Conservation (phyloP, 2,113 vertebrate genomes). For the Brachirus orientalis region DNA sequence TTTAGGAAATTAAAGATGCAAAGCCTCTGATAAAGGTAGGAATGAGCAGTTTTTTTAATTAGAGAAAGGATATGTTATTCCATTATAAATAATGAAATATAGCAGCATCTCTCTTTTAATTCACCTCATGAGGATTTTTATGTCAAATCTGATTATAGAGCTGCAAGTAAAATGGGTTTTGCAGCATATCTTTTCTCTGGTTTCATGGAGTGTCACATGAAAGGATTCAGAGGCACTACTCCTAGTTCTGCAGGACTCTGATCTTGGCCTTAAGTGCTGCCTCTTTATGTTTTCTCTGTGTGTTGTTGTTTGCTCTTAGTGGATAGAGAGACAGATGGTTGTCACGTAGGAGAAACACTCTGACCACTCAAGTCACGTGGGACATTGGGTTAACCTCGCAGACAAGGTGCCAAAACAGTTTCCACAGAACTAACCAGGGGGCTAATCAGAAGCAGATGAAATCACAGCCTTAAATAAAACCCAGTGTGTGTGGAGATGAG, state of each 20-base stretch:
- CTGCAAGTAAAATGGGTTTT: neutral
- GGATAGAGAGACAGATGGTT: slow-evolving; percentile 32
- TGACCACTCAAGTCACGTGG: slow-evolving; percentile 58
- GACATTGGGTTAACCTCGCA: slow-evolving; percentile 65
- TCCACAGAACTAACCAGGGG: slow-evolving; percentile 67
- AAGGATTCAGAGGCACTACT: slow-evolving; percentile 10
- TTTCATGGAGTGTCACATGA: neutral
- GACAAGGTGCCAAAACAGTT: slow-evolving; percentile 79
- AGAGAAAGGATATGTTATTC: slow-evolving; percentile 10
- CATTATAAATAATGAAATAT: slow-evolving; percentile 14
- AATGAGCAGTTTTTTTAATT: slow-evolving; percentile 19
- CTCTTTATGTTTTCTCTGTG: neutral
- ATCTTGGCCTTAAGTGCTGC: slow-evolving; percentile 4
- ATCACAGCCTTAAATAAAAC: slow-evolving; percentile 67
- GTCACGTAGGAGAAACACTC: slow-evolving; percentile 48
- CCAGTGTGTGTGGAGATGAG: slow-evolving; percentile 51
- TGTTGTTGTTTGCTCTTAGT: neutral
- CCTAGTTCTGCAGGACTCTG: neutral
- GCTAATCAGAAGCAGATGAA: slow-evolving; percentile 79
- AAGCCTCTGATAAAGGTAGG: slow-evolving; percentile 44
- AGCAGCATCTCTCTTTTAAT: neutral
- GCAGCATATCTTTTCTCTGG: neutral
- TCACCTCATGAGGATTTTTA: slow-evolving; percentile 4
- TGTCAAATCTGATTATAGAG: slow-evolving; percentile 23
- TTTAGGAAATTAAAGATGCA: slow-evolving; percentile 53